Conservation (phyloP, 37 sponge, comb jelly and placozoan species). For the Mnemiopsis leidyi region DNA sequence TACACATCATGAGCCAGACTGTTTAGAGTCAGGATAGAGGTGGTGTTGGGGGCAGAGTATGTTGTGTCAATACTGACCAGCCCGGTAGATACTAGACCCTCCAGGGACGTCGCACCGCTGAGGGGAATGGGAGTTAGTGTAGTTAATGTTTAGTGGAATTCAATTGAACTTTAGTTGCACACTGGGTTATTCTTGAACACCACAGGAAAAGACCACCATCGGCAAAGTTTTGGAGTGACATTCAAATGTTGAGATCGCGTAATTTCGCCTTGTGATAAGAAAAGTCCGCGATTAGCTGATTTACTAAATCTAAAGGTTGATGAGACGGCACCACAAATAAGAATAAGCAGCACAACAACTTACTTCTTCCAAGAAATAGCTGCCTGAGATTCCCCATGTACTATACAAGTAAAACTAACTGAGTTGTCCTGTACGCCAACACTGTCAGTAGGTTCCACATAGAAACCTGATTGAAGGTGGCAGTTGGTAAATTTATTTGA, state of each 20-base stretch:
- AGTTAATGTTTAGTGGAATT: too few relatives aligned
- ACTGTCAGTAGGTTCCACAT: neutral
- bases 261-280: too few relatives aligned
- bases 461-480: neutral
- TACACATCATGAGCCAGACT: neutral
- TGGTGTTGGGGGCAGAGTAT: slow-evolving; percentile 16
- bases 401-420: slow-evolving; percentile 5
- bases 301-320: too few relatives aligned
- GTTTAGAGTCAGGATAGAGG: slow-evolving; percentile 24
- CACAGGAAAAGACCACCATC: too few relatives aligned
- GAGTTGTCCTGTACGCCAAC: slow-evolving; percentile 10
- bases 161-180: too few relatives aligned
- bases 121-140: too few relatives aligned
- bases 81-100: neutral
- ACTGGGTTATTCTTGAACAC: too few relatives aligned
- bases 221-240: too few relatives aligned
- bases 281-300: too few relatives aligned
- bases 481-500: neutral
- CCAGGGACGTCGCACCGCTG: neutral
- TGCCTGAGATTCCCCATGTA: slow-evolving; percentile 39
- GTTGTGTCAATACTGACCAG: neutral
- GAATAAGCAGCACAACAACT: too few relatives aligned
- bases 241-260: too few relatives aligned
- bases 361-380: slow-evolving; percentile 45
- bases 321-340: neutral